Evolutionary conservation across 2,888 invertebrate genomes (phyloP), one percentile per base, ranked within the genome.

Genomic region (Drosophila kokeensis): DNA sequence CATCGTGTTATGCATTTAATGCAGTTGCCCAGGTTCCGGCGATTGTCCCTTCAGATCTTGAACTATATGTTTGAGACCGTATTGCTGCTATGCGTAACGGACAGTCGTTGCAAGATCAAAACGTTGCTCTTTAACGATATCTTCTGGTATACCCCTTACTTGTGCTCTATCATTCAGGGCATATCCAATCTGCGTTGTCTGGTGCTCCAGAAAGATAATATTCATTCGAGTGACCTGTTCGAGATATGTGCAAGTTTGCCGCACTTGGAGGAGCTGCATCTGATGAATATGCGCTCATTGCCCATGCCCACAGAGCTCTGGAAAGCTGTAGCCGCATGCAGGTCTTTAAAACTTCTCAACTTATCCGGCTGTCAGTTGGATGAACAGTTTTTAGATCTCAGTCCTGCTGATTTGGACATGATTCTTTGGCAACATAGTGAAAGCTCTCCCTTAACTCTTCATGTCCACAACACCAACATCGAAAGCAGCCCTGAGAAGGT

Each of bases 211-310:
- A 60, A 76, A 1, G 82, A 87, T 29, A 85, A 82, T 48, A 76
- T 88, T 18, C 68, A 66, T 6, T 21, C 63, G 5, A n/a, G 54
- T 0, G 57, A 73, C n/a, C 40, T 90, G 24, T 30, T 58, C 21
- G n/a, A 18, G 5, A 48, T 90, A 5, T 75, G 75, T 11, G 36
- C 50, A 10, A 32, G 7, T 0, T 53, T 83, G 13, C 59, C 57
- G 11, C 53, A 69, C 2, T 64, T 90, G n/a, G 74, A 80, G n/a
- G 78, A 89, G 24, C 50, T 89, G 42, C 79, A 87, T 57, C 63
- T 83, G 5, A 45, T 72, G 7, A 71, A 70, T 10, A 80, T 85
- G 86, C 77, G 71, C 2, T 45, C 65, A 1, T 6, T 82, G 45
- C 88, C 86, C 2, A 59, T 69, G 0, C 30, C 77, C 21, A 36